Base-by-base conservation (phyloP, 2,797 vertebrate species). In the Amniataba percoides region DNA sequence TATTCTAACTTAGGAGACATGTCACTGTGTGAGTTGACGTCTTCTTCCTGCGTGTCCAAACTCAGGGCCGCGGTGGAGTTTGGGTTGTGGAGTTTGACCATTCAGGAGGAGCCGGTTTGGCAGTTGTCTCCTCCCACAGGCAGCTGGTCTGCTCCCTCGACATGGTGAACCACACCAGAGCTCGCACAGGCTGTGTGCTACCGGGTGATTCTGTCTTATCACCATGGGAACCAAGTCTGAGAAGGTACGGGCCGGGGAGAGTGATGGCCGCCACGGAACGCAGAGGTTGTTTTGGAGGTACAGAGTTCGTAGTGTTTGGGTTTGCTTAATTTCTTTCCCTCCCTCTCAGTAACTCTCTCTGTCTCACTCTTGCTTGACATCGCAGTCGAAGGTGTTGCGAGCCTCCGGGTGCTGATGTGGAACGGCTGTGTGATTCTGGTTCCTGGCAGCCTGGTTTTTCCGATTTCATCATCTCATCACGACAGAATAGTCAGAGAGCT, bases 161-260 rank as follows among this genome's bases (percentile, higher is more conserved):
- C 80, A 93, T 97, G 70, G 63, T 97, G 80, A 93, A 87, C 14
- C 90, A 94, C 25, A 81, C 78, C 0, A 89, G 89, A 0, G 84
- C 87, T 5, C 81, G 86, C 78, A 80, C 79, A 14, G 87, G 78
- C 46, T 83, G 82, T 46, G 91, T 96, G 48, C 53, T 82, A 34
- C 95, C 95, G 0, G 96, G 96, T 16, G 95, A 97, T 81, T 93
- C 95, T 34, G 96, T 97, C 8, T 86, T 98, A 87, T 96, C 96
- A 4, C 95, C 95, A 5, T 96, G 96, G 95, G 96, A 96, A 78
- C 86, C 91, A 58, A 88, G 91, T 2, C 56, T 78, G 78, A 89
- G 63, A 59, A 92, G 88, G 71, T 97, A 96, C 0, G 96, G 95
- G 5, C 97, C 97, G 1, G 97, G 96, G 81, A 96, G 92, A 0